Conservation (phyloP, 2,113 vertebrate species). For the Phyllostomus discolor region DNA sequence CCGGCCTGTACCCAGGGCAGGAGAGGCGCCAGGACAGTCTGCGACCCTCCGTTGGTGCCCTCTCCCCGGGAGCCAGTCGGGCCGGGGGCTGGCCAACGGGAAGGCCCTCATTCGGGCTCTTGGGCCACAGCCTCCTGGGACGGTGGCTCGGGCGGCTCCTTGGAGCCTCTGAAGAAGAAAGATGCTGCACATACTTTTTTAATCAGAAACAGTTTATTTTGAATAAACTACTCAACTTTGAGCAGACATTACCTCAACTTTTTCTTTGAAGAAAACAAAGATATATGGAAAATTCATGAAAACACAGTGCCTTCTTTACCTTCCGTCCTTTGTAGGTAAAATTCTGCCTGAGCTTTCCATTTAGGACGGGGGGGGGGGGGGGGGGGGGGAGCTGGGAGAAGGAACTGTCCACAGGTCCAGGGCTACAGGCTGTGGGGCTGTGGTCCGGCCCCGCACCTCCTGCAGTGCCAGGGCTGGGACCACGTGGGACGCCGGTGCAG, state of each 20-base stretch:
- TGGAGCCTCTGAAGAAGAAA: slow-evolving; percentile 39
- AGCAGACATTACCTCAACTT: slow-evolving; percentile 61
- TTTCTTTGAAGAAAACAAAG: slow-evolving; percentile 69
- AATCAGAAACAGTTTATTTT: slow-evolving; percentile 84
- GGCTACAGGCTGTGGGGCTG: slow-evolving; percentile 50
- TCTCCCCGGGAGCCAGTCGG: neutral
- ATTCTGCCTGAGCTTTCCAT: slow-evolving; percentile 24
- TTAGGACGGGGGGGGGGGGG: neutral
- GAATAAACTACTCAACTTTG: slow-evolving; percentile 75
- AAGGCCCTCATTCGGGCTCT: neutral
- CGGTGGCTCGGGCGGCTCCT: neutral
- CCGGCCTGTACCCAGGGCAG: neutral
- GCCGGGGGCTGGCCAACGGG: neutral
- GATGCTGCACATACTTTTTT: slow-evolving; percentile 45
- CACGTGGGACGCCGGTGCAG: neutral
- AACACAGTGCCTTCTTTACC: slow-evolving; percentile 46
- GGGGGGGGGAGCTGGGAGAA: neutral
- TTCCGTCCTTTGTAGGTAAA: slow-evolving; percentile 39
- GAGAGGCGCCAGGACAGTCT: neutral
- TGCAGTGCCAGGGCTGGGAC: neutral
- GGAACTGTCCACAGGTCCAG: slow-evolving; percentile 70
- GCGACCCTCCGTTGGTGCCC: neutral
- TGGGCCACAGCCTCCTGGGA: neutral
- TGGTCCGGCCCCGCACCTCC: slow-evolving; percentile 63
- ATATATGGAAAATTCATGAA: slow-evolving; percentile 54